Evolutionary conservation across 2,888 invertebrate species (phyloP).

Genomic region (Trichopria drosophilae): DNA sequence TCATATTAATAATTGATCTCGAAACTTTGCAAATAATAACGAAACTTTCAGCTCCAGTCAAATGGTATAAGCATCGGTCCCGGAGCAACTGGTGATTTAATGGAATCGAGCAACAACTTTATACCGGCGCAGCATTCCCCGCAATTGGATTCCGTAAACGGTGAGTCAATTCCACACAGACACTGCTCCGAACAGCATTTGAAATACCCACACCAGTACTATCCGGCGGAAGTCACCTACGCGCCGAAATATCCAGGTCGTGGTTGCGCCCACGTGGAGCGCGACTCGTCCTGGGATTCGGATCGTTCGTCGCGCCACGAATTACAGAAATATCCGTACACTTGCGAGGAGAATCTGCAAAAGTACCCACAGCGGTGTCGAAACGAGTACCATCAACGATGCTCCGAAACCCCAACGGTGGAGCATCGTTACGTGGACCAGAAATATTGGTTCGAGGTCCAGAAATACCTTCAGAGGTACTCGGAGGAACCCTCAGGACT

Average conservation of each 20-base stretch:
- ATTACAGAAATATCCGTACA: conserved; percentile 45
- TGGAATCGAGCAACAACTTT: conserved; percentile 55
- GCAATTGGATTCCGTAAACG: conserved; percentile 55
- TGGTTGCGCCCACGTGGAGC: too few species aligned
- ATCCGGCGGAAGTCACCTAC: conserved; percentile 40
- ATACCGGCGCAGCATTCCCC: conserved; percentile 50
- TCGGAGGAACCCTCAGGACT: conserved; percentile 45
- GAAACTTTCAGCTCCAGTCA: too few species aligned
- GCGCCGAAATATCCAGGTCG: conserved; percentile 44
- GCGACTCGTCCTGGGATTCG: conserved; percentile 20
- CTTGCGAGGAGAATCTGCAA: conserved; percentile 52
- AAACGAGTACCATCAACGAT: conserved; percentile 55
- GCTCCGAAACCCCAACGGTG: conserved; percentile 52
- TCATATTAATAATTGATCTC: too few species aligned
- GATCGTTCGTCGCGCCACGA: too few species aligned
- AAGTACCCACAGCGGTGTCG: conserved; percentile 54
- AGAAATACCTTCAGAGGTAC: conserved; percentile 50
- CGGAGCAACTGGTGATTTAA: too few species aligned
- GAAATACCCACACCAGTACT: conserved; percentile 46
- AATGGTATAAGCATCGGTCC: too few species aligned
- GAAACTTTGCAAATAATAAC: too few species aligned
- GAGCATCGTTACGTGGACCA: conserved; percentile 46
- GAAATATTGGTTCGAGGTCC: conserved; percentile 45
- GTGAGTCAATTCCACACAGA: conserved; percentile 53
- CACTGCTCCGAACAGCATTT: conserved; percentile 45